These are phyloP conservation scores for Tauraco hartlaubi DNA, from an alignment of 2,797 vertebrate genomes.

Conservation along the genomic window DNA sequence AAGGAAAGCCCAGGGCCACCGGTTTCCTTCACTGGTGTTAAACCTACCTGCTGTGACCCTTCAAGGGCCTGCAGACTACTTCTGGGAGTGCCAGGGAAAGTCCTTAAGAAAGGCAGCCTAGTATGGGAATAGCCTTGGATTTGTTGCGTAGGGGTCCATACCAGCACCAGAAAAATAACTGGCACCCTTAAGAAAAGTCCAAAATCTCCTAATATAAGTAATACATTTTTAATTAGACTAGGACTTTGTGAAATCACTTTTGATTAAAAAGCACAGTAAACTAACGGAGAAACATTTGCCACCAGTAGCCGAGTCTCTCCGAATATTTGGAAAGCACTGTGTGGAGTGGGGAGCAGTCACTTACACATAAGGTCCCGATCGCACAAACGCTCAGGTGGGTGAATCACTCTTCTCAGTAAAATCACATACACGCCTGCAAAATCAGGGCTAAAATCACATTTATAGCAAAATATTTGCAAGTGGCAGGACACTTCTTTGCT, in stretches of 20 bases:
- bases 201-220: not conserved
- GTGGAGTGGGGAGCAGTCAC: not conserved
- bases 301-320: not conserved
- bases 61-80: not conserved
- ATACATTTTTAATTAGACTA: not conserved
- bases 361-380: not conserved
- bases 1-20: not conserved
- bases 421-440: not conserved
- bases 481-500: not conserved
- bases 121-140: not conserved
- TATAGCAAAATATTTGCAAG: not conserved
- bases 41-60: not conserved
- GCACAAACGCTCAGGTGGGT: not conserved
- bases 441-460: not conserved
- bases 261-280: not conserved
- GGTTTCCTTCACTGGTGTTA: not conserved
- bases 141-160: no score
- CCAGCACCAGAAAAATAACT: not conserved
- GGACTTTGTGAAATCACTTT: not conserved
- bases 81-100: not conserved
- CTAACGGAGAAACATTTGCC: not conserved
- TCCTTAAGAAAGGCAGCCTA: not conserved
- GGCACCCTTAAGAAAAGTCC: not conserved
- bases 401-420: not conserved
- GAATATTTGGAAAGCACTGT: accelerated